phyloP scores from a whole-genome alignment of 2,113 vertebrate genomes.

The Nycticebus coucang region DNA sequence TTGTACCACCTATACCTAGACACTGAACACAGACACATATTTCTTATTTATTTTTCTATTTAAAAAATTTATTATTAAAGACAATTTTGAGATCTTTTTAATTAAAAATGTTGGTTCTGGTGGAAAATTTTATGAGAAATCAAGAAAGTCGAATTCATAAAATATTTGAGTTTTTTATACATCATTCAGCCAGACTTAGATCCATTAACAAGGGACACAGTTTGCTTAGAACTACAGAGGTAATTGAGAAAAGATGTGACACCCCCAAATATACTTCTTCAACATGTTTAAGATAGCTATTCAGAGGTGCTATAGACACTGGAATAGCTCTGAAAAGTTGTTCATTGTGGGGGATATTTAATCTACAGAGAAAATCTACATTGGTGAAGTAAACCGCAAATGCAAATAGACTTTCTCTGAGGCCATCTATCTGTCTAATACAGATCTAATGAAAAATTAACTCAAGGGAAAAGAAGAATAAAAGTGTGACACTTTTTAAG shows the following conservation, averaged over 20 bases:
- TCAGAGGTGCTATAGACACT: background rate
- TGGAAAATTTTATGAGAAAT: conserved; percentile 2
- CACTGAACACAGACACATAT: background rate
- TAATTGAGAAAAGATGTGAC: background rate
- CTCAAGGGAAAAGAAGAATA: background rate
- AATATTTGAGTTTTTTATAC: background rate
- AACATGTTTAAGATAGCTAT: background rate
- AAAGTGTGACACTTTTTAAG: background rate
- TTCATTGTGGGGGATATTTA: background rate
- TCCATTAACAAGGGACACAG: background rate
- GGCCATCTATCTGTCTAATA: background rate
- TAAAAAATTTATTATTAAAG: background rate
- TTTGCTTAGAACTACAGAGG: background rate
- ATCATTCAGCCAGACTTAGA: background rate
- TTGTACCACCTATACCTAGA: background rate
- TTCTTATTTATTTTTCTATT: background rate
- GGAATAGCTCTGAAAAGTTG: background rate
- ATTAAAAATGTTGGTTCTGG: background rate
- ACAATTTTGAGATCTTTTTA: background rate
- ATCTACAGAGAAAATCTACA: background rate
- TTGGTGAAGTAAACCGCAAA: background rate
- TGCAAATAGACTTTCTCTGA: background rate
- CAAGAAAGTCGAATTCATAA: background rate
- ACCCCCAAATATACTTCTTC: background rate
- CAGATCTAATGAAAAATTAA: background rate